A percentile compares a stretch with the other conserved stretches of the same genome.
Conservation (phyloP, 2,113 vertebrate species). For the Thunnus thynnus region DNA sequence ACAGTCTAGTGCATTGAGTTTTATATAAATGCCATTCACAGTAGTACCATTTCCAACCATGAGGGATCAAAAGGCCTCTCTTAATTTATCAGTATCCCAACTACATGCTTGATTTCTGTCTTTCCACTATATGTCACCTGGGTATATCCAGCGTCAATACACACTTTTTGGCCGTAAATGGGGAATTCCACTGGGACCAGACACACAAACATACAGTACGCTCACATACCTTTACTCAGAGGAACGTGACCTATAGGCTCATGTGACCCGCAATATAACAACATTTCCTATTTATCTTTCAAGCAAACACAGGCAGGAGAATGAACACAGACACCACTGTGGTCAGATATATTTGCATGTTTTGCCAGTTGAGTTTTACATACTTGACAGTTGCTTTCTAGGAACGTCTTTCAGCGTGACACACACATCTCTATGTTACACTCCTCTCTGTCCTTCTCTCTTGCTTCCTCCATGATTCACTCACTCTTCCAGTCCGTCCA, state of each 20-base stretch:
- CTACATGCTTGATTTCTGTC: no score
- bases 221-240: not conserved
- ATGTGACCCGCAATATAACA: slow-evolving; percentile 17
- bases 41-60: no score
- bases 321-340: not conserved
- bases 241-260: slow-evolving; percentile 17
- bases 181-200: slow-evolving; percentile 13
- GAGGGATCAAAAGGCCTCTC: no score
- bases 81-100: no score
- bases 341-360: slow-evolving; percentile 56
- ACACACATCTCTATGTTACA: not conserved
- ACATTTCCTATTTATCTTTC: not conserved
- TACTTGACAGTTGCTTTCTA: slow-evolving; percentile 38
- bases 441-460: not conserved
- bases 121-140: not conserved
- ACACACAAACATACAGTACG: not conserved
- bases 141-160: not conserved
- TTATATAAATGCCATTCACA: no score
- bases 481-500: not conserved
- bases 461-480: not conserved
- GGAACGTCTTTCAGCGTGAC: not conserved
- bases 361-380: slow-evolving; percentile 47
- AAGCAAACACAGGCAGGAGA: not conserved
- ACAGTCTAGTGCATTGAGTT: no score
- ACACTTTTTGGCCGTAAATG: not conserved